Evolutionary conservation across 2,113 vertebrate species (phyloP).

Genomic region (Phalacrocorax brasilianus): DNA sequence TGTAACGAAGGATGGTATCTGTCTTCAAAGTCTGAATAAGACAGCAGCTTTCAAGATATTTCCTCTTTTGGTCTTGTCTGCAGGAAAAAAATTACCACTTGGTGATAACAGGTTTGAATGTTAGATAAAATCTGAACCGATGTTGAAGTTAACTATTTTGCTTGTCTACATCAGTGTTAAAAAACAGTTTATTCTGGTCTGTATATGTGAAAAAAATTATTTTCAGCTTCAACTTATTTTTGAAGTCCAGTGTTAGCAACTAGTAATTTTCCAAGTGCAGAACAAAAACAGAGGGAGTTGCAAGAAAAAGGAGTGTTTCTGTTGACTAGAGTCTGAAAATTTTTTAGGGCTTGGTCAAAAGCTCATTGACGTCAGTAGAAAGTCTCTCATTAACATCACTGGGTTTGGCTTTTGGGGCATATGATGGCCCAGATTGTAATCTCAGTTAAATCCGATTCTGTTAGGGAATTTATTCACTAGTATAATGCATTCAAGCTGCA

Average conservation of each 20-base stretch:
- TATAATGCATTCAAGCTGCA: conserved; percentile 42
- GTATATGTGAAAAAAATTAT: not conserved
- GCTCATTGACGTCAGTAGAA: conserved; percentile 61
- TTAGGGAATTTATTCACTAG: conserved; percentile 51
- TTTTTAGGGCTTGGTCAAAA: conserved; percentile 58
- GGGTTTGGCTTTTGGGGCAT: conserved; percentile 61
- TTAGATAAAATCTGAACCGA: not conserved
- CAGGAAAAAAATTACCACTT: not conserved
- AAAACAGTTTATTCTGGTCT: not conserved
- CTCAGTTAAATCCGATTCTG: conserved; percentile 64
- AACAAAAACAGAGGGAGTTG: not conserved
- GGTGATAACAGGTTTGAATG: not conserved
- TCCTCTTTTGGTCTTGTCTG: not conserved
- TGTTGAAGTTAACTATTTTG: not conserved
- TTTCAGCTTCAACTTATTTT: not conserved
- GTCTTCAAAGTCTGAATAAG: conserved; percentile 6
- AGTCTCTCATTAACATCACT: conserved; percentile 60
- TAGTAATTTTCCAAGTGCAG: not conserved
- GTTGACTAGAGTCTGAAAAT: not conserved
- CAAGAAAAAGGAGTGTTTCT: not conserved
- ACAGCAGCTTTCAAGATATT: conserved; percentile 2
- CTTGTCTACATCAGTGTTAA: not conserved
- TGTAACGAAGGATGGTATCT: not conserved
- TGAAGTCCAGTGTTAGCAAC: not conserved
- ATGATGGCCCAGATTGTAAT: conserved; percentile 68